Conservation (phyloP, 2,888 invertebrate genomes). For the Erebia ligea region DNA sequence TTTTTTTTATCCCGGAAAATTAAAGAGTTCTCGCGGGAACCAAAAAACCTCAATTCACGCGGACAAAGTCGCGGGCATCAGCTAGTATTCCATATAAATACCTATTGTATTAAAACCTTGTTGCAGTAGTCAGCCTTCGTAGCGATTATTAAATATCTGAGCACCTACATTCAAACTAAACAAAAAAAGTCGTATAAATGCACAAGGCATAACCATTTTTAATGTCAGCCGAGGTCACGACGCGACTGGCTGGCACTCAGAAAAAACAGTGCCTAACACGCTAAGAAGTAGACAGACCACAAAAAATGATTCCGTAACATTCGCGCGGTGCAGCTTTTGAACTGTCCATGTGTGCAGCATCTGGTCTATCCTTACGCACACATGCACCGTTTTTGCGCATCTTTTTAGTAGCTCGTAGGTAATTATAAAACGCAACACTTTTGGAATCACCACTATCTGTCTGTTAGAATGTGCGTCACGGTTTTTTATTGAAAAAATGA, state of each 20-base stretch:
- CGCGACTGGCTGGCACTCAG: conserved; percentile 62
- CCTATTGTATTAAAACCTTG: neutral
- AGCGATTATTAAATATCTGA: conserved; percentile 31
- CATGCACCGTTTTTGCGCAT: conserved; percentile 28
- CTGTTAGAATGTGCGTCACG: no score
- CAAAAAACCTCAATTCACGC: no score
- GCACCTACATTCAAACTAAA: conserved; percentile 39
- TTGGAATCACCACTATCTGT: no score
- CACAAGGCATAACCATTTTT: conserved; percentile 68
- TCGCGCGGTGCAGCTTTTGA: conserved; percentile 49
- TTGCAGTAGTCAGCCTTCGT: conserved; percentile 16
- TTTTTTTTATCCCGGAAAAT: no score
- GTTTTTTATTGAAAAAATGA: no score
- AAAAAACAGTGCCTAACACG: conserved; percentile 70
- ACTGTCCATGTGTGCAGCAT: conserved; percentile 43
- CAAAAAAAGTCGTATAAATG: conserved; percentile 58
- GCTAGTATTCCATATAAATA: neutral
- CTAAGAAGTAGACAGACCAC: conserved; percentile 69
- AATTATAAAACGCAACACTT: neutral
- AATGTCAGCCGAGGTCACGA: conserved; percentile 77
- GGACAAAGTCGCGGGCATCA: no score
- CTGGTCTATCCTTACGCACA: conserved; percentile 44
- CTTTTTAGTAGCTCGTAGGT: conserved; percentile 17
- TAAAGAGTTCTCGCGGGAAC: no score
- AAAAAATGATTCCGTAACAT: conserved; percentile 69